Percentiles rank a stretch among this genome's conserved stretches.
Conservation (phyloP, 2,797 vertebrate genomes). For the Echiichthys vipera region DNA sequence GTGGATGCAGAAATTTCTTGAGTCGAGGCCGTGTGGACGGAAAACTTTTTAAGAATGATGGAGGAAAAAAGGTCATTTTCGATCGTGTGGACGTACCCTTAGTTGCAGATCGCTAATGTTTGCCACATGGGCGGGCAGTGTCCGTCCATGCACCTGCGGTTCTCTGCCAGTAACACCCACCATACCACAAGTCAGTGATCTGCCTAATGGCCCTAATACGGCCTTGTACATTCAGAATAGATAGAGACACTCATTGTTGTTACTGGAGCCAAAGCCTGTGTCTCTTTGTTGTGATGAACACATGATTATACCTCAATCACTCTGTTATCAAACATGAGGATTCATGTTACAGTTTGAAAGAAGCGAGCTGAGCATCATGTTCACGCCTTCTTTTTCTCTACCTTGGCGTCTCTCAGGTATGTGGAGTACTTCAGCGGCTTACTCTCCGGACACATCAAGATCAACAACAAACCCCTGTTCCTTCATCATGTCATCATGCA, state of each 20-base stretch:
- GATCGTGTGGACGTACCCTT: too few relatives aligned
- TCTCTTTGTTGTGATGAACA: slow-evolving; percentile 28
- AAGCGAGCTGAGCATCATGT: too few relatives aligned
- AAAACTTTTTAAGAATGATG: too few relatives aligned
- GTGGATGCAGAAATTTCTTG: too few relatives aligned
- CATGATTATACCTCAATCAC: slow-evolving; percentile 13
- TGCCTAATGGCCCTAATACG: too few relatives aligned
- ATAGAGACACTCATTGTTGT: not conserved
- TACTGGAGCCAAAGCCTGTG: not conserved
- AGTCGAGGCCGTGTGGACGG: too few relatives aligned
- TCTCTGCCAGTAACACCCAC: too few relatives aligned
- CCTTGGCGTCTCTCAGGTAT: slow-evolving; percentile 82
- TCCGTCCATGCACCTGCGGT: too few relatives aligned
- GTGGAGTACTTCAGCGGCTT: slow-evolving; percentile 98
- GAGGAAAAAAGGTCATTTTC: too few relatives aligned
- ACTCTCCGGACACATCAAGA: slow-evolving; percentile 96
- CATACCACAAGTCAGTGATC: too few relatives aligned
- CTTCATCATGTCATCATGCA: slow-evolving; percentile 99
- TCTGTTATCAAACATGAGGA: slow-evolving; percentile 29
- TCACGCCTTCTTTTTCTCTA: not conserved
- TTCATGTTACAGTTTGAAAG: not conserved
- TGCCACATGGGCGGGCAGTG: too few relatives aligned
- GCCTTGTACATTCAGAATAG: not conserved
- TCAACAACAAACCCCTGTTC: slow-evolving; percentile 99
- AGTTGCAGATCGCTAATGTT: too few relatives aligned